These are phyloP conservation scores for Drosophila saltans DNA, from an alignment of 1,140 invertebrate species.

Conservation along the genomic window DNA sequence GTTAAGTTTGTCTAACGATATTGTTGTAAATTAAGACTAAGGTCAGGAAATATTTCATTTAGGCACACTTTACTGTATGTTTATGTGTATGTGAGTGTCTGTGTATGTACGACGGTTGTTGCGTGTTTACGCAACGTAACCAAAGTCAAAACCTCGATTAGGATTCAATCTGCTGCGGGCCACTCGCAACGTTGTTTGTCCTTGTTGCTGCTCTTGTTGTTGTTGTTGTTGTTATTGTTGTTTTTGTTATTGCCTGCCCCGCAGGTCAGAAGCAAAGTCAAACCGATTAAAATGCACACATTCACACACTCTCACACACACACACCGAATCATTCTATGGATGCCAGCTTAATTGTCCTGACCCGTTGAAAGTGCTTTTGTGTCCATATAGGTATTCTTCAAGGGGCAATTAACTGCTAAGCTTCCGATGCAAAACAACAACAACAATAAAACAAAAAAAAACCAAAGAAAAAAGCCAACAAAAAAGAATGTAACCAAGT, in stretches of 20 bases:
- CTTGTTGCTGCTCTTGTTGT: constrained; percentile 32
- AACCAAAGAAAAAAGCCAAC: background rate
- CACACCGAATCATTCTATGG: background rate
- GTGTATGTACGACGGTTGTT: constrained; percentile 58
- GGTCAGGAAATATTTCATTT: background rate
- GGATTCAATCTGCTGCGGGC: constrained; percentile 78
- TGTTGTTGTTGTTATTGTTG: background rate
- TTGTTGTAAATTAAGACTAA: background rate
- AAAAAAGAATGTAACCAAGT: constrained; percentile 53
- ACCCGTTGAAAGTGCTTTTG: constrained; percentile 37
- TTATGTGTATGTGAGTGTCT: constrained; percentile 20
- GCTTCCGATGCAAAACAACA: constrained; percentile 49
- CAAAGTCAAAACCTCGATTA: constrained; percentile 81
- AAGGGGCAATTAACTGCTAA: constrained; percentile 76
- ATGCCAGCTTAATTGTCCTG: constrained; percentile 32
- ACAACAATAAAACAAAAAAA: background rate
- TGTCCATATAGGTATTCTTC: constrained; percentile 71
- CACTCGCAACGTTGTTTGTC: constrained; percentile 64
- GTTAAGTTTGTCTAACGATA: too few species aligned
- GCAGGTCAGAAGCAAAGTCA: constrained; percentile 76
- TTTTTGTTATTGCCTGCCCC: constrained; percentile 28
- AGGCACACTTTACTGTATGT: constrained; percentile 20
- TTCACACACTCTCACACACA: constrained; percentile 27
- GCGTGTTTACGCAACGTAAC: constrained; percentile 81
- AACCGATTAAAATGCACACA: constrained; percentile 74